Percentiles rank a stretch among this genome's conserved stretches.
phyloP scores from a whole-genome alignment of 2,888 invertebrate genomes.

The Eucriotettix oculatus region DNA sequence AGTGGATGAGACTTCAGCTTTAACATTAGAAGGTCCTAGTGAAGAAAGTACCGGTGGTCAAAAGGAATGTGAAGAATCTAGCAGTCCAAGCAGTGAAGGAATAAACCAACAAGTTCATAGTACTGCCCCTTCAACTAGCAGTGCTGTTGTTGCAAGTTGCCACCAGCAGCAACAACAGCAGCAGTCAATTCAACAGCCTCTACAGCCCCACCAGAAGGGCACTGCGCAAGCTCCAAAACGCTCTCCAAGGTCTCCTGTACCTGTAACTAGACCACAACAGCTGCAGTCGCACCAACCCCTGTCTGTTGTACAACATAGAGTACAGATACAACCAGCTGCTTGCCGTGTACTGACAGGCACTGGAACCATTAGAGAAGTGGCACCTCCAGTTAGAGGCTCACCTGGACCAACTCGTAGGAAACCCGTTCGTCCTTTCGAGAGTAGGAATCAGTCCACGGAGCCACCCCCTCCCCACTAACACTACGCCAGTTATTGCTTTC shows the following conservation, averaged over 20 bases:
- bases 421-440: conserved; percentile 29
- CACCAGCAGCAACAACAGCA: conserved; percentile 16
- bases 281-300: neutral
- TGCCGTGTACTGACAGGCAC: conserved; percentile 14
- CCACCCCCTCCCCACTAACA: conserved; percentile 31
- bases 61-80: conserved; percentile 7
- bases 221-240: conserved; percentile 1
- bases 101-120: conserved; percentile 5
- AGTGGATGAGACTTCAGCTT: conserved; percentile 19
- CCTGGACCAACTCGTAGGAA: conserved; percentile 27
- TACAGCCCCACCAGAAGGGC: neutral
- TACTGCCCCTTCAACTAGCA: conserved; percentile 10
- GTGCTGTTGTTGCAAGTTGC: conserved; percentile 6
- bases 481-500: conserved; percentile 17
- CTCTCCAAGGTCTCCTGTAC: conserved; percentile 2
- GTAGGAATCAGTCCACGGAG: conserved; percentile 29
- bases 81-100: conserved; percentile 5
- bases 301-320: neutral
- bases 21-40: conserved; percentile 5
- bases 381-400: conserved; percentile 20
- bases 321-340: conserved; percentile 3
- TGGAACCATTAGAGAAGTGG: conserved; percentile 16
- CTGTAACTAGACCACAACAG: neutral
- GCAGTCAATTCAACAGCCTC: conserved; percentile 4
- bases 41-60: conserved; percentile 3